Evolutionary conservation across 2,113 vertebrate species (phyloP), one percentile per base, ranked within the genome.

Genomic region (Vimba vimba): DNA sequence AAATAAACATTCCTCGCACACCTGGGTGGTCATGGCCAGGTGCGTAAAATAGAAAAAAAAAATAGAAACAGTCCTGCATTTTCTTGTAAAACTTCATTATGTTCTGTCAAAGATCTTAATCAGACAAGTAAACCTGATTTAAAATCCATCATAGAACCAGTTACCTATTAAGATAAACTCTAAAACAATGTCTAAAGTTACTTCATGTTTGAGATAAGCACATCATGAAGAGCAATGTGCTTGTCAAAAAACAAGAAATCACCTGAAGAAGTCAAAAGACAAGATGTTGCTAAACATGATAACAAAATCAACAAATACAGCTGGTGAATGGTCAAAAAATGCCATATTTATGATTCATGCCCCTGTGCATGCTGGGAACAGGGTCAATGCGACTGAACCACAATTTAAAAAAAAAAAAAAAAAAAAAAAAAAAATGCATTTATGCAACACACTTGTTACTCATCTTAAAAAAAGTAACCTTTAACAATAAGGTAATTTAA

Each of bases 1-100:
- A 50, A 50, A 75, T 47, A 50, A 75, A 50, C 43, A 75, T 75
- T 13, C 69, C 73, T 75, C 23, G 6, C 43, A 75, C 43, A 75
- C 43, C 43, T 74, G 71, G 33, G 21, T 27, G 43, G 5, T n/a
- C 43, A 17, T 15, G 43, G n/a, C 21, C 43, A 75, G 71, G 10
- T 25, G 43, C n/a, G 47, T 17, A 7, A 12, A 47, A 47, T n/a
- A n/a, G 10, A 73, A 73, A 43, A 71, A n/a, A n/a, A 71, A 71
- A 39, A 39, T 11, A 43, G 21, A 33, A 68, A 33, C 30, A 9
- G 13, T 19, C 30, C 7, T 33, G 30, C 7, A 19, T 6, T 21
- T 69, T 33, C 66, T 19, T 33, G 27, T 68, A 8, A 33, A 68
- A 66, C 12, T 30, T 15, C 5, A 64, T 27, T 30, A 30, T 12